Evolutionary conservation across 1,140 invertebrate species (phyloP), one percentile per base, ranked within the genome.

Genomic region (Aporrectodea caliginosa): DNA sequence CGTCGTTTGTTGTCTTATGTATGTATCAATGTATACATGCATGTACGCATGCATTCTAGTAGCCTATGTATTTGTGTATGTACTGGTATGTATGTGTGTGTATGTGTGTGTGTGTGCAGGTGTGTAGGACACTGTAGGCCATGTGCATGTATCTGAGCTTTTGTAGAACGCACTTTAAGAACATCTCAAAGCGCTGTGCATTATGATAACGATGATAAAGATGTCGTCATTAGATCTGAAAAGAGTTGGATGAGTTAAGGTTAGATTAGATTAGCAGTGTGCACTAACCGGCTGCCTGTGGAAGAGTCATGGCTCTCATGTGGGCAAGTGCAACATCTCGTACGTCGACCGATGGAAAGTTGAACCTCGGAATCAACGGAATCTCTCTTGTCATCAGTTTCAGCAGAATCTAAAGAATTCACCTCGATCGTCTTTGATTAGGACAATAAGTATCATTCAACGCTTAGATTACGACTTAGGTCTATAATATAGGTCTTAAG

Each of bases 321-420:
- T 91, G 91, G 16, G 90, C 91, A 35, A 82, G 69, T 2, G 91
- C 91, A 12, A 91, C 91, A 84, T 91, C 91, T 43, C 91, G 85
- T 2, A 91, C 90, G 83, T 91, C 91, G 77, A 90, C 88, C 29
- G 90, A 79, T 1, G 86, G 82, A 33, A 91, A 85, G 82, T 88
- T 87, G 2, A 91, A 81, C 81, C 88, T 87, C 0, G 91, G 90
- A 16, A 90, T 78, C 76, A 89, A 85, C 22, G 90, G 90, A 82
- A 89, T 88, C 77, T 87, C 84, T 35, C 86, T 81, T 73, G 89
- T 86, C 82, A 91, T 80, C 74, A 91, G 83, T 12, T 88, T 82
- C 73, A 58, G 6, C 43, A 58, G 43, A 12, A 58, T 58, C 43
- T 58, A 58, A 6, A 58, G 22, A 22, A 58, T 58, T 58, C 43